Evolutionary conservation across 1,140 invertebrate species (phyloP).

Genomic region (Hestina assimilis): DNA sequence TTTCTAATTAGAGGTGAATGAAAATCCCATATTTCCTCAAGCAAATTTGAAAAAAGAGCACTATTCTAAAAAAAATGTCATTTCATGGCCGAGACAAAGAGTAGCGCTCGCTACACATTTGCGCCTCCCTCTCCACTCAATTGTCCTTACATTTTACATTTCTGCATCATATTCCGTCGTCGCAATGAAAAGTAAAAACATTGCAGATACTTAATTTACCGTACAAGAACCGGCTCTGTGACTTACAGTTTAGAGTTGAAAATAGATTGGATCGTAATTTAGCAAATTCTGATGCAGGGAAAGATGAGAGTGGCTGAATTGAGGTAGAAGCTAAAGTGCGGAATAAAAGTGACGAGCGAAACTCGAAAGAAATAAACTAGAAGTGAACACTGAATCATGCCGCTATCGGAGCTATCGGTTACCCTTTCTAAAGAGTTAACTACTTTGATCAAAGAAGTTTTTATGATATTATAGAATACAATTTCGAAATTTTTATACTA

Average conservation of each 20-base stretch:
- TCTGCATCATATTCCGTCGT: slow-evolving; percentile 72
- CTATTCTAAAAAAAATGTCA: slow-evolving; percentile 27
- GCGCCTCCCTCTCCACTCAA: slow-evolving; percentile 61
- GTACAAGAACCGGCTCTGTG: slow-evolving; percentile 29
- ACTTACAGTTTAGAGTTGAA: slow-evolving; percentile 16
- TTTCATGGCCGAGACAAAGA: slow-evolving; percentile 49
- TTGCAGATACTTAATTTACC: slow-evolving; percentile 42
- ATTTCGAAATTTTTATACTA: background rate
- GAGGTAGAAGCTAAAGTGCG: slow-evolving; percentile 69
- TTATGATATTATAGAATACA: background rate
- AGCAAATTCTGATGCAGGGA: slow-evolving; percentile 63
- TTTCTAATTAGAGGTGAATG: slow-evolving; percentile 27
- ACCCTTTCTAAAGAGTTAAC: slow-evolving; percentile 14
- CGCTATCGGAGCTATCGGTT: slow-evolving; percentile 22
- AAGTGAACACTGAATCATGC: slow-evolving; percentile 39
- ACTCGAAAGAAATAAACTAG: slow-evolving; percentile 65
- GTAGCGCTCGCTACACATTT: slow-evolving; percentile 52
- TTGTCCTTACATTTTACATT: slow-evolving; percentile 75
- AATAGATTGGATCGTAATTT: slow-evolving; percentile 25
- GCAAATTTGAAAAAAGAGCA: slow-evolving; percentile 28
- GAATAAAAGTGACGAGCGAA: slow-evolving; percentile 71
- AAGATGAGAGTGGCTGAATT: slow-evolving; percentile 69
- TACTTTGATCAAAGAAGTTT: slow-evolving; percentile 3
- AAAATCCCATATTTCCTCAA: slow-evolving; percentile 30
- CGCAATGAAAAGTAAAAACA: slow-evolving; percentile 75